Base-by-base conservation (phyloP, 1,140 invertebrate species). In the Ephestia elutella region DNA sequence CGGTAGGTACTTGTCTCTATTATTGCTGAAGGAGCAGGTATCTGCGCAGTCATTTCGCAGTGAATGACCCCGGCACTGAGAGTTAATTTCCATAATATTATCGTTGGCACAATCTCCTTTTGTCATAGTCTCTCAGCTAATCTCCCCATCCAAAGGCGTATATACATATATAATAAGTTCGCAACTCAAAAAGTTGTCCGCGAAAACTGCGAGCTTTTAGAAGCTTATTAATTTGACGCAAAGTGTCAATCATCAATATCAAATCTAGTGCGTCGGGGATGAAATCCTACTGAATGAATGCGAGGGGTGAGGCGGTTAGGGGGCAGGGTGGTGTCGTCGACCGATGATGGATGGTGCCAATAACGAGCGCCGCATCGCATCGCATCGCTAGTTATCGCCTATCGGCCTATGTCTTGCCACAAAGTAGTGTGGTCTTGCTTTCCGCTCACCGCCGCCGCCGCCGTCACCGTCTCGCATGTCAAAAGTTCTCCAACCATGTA, bases 271-370 rank as follows among this genome's bases (percentile, higher is more conserved):
- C 13, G 38, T 48, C 48, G 7, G 21, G 49, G 50, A 21, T 58
- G 30, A 58, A 58, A 38, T 35, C 28, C 49, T 48, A 17, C 18
- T 49, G 56, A 30, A 49, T 28, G 58, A n/a, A 15, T 10, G 51
- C 1, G 21, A 15, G 51, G 21, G 35, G 15, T 10, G 49, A 54
- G 54, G 54, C 17, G 21, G 21, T 7, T 3, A 25, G 21, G 53
- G 38, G 30, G 35, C 59, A 5, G 44, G 48, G 28, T 0, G 17
- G 48, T 54, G 61, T 64, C 60, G 54, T 53, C 54, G 68, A 56
- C 60, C 65, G 66, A 70, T 76, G 71, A 76, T 73, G 65, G 71
- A 73, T 73, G 69, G 58, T 64, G 62, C 62, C 69, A 76, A 73
- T 74, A 76, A 73, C 74, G 64, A 63, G 59, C 57, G 38, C 32